Evolutionary conservation across 2,113 vertebrate genomes (phyloP).

Genomic region (Anseranas semipalmata): DNA sequence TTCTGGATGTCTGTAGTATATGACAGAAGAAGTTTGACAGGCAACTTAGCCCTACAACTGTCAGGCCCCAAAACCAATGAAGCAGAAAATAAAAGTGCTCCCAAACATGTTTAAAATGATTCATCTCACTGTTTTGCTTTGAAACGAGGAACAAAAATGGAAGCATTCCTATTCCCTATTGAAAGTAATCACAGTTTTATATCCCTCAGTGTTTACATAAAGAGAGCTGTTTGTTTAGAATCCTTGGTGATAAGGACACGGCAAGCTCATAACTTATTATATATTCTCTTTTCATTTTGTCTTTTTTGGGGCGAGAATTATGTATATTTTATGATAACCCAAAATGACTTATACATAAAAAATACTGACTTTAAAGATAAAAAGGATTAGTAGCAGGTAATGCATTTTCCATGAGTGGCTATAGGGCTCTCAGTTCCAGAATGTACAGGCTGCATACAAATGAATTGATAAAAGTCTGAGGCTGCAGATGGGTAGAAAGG

Average conservation of each 20-base stretch:
- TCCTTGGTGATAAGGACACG: constrained; percentile 79
- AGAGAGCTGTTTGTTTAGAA: constrained; percentile 84
- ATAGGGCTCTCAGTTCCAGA: constrained; percentile 83
- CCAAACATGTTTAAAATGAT: constrained; percentile 57
- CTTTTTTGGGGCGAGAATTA: constrained; percentile 78
- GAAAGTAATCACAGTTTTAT: constrained; percentile 83
- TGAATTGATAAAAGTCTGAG: constrained; percentile 88
- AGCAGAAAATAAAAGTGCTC: constrained; percentile 56
- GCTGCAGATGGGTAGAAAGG: constrained; percentile 78
- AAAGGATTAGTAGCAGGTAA: constrained; percentile 90
- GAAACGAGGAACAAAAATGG: constrained; percentile 69
- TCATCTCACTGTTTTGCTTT: constrained; percentile 72
- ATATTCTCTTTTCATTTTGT: constrained; percentile 85
- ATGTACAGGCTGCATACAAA: constrained; percentile 85
- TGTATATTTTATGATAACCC: constrained; percentile 89
- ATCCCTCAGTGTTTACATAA: constrained; percentile 84
- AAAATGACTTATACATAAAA: constrained; percentile 89
- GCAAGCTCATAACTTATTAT: constrained; percentile 79
- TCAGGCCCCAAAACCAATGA: constrained; percentile 1
- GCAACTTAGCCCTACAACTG: neutral
- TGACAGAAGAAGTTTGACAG: neutral
- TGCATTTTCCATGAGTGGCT: constrained; percentile 91
- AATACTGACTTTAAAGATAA: constrained; percentile 90
- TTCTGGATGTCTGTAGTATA: neutral
- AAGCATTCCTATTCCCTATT: constrained; percentile 77